Evolutionary conservation across 2,797 vertebrate species (phyloP), one percentile per base, ranked within the genome.

Genomic region (Threskiornis aethiopicus): DNA sequence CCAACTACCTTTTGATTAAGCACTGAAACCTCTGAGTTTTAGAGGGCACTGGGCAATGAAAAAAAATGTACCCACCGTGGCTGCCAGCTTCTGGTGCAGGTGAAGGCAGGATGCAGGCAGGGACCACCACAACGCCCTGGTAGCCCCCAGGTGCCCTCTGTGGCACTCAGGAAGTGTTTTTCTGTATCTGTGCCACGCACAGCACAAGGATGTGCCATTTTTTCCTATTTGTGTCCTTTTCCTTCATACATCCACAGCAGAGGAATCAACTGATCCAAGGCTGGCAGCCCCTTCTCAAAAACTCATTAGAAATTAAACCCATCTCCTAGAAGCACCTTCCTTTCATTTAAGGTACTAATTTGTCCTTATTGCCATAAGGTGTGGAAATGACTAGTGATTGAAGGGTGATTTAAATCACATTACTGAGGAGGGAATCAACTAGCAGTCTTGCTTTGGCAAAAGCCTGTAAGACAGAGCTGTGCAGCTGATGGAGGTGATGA

Each of bases 111-210:
- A 47, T 21, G 16, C 13, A 57, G 51, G 26, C 35, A 59, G n/a
- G 31, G 14, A 29, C 41, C 26, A 52, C 35, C 25, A 10, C 52
- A 71, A 29, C 1, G 3, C 14, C 57, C 19, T 0, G 0, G 35
- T 12, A 58, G 13, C 22, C 7, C 1, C 7, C 54, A 21, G 6
- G 17, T 65, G 10, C 9, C 13, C 33, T 20, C 33, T n/a, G 3
- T 2, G 6, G 16, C 5, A 10, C 29, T 80, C 61, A 76, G 54
- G 62, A 79, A 44, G 21, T 33, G 11, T 7, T 87, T 73, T 51
- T 42, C 37, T 57, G 3, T 20, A 24, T 18, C 1, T 3, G 1
- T 47, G 19, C 42, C 0, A 0, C 15, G 19, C 19, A 51, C 44
- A n/a, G n/a, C 24, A n/a, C 4, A 33, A 13, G 19, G 17, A 62